Evolutionary conservation across 2,797 vertebrate species (phyloP).

Genomic region (Micropoecilia bifurca): DNA sequence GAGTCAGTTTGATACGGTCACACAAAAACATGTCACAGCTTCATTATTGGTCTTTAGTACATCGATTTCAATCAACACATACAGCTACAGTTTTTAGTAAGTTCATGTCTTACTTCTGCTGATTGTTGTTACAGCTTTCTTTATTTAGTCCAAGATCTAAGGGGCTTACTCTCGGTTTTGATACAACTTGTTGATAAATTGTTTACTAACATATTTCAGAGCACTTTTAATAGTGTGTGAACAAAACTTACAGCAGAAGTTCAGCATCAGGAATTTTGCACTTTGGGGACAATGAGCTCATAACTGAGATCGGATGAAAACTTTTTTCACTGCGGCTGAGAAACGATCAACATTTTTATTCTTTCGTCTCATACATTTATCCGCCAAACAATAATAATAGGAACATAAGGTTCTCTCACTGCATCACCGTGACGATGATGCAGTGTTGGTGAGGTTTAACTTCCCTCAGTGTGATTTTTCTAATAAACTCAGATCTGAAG

Average conservation of each 20-base stretch:
- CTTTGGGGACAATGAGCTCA: neutral
- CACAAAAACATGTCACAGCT: neutral
- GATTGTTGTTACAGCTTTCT: neutral
- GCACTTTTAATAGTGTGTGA: neutral
- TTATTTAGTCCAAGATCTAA: neutral
- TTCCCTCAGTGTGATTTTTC: slow-evolving; percentile 34
- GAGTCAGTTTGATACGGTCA: neutral
- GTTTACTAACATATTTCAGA: slow-evolving; percentile 7
- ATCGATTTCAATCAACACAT: neutral
- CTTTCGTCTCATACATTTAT: slow-evolving; percentile 9
- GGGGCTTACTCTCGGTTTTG: neutral
- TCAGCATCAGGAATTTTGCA: neutral
- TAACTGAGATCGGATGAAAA: neutral
- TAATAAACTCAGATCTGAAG: slow-evolving; percentile 20
- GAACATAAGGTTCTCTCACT: slow-evolving; percentile 49
- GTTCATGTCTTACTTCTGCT: neutral
- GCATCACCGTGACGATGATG: slow-evolving; percentile 14
- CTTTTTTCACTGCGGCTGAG: slow-evolving; percentile 23
- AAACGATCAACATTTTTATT: slow-evolving; percentile 52
- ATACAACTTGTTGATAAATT: slow-evolving; percentile 2
- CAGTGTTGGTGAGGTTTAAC: slow-evolving; percentile 3
- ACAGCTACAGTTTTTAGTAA: neutral
- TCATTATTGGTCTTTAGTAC: neutral
- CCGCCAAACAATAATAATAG: slow-evolving; percentile 14
- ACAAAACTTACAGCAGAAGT: neutral